Percentiles rank a stretch among this genome's conserved stretches.
Conservation (phyloP, 2,113 vertebrate species). For the Chascanopsetta lugubris region DNA sequence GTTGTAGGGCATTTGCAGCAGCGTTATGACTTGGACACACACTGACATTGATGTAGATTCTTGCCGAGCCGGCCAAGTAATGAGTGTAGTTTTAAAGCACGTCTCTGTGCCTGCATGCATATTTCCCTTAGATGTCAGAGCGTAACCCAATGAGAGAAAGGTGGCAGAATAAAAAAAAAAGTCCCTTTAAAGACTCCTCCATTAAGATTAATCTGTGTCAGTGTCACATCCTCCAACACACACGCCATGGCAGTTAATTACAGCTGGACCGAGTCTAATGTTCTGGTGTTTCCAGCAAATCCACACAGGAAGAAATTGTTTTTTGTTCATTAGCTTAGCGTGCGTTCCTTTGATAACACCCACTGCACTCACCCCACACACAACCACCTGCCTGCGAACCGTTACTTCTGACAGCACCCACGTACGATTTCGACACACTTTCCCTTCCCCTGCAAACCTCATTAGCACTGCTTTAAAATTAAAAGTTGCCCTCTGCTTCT, state of each 20-base stretch:
- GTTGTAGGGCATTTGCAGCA: slow-evolving; percentile 14
- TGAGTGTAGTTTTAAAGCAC: slow-evolving; percentile 29
- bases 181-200: slow-evolving; percentile 24
- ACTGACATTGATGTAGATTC: slow-evolving; percentile 28
- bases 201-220: neutral
- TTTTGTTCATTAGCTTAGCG: slow-evolving; percentile 17
- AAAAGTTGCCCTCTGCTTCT: slow-evolving; percentile 61
- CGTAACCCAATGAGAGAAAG: slow-evolving; percentile 21
- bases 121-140: slow-evolving; percentile 22
- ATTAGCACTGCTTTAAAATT: slow-evolving; percentile 69
- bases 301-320: slow-evolving; percentile 27
- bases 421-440: slow-evolving; percentile 22
- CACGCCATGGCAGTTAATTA: neutral
- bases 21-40: slow-evolving; percentile 21
- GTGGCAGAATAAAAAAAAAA: slow-evolving; percentile 12
- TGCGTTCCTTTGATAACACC: slow-evolving; percentile 23
- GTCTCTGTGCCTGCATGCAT: neutral
- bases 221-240: neutral
- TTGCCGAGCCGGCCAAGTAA: slow-evolving; percentile 33
- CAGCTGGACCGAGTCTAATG: slow-evolving; percentile 2
- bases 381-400: slow-evolving; percentile 35
- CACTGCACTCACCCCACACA: slow-evolving; percentile 22
- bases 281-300: slow-evolving; percentile 4
- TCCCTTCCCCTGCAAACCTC: slow-evolving; percentile 54
- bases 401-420: slow-evolving; percentile 14